phyloP scores from a whole-genome alignment of 1,140 invertebrate species.

The Lepidostoma basale region DNA sequence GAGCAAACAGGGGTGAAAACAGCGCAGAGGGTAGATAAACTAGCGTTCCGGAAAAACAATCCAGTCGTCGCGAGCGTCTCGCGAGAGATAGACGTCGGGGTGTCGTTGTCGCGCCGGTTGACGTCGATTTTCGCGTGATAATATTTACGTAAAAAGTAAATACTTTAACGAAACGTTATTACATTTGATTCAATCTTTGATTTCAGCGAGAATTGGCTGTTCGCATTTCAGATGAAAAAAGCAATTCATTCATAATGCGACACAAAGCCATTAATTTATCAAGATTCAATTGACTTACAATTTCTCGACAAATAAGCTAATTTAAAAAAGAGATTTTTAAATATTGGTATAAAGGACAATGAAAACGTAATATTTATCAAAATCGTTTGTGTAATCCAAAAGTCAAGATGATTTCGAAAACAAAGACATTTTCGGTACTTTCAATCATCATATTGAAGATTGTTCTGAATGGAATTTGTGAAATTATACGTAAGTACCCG shows the following conservation, averaged over 20 bases:
- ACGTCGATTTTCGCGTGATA: slow-evolving; percentile 8
- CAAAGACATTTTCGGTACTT: slow-evolving; percentile 16
- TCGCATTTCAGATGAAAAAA: not conserved
- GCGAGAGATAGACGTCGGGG: slow-evolving; percentile 28
- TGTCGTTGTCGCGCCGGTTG: not conserved
- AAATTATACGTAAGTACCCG: slow-evolving; percentile 37
- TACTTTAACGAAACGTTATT: not conserved
- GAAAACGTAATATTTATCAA: not conserved
- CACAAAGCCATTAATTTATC: not conserved
- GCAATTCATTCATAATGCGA: not conserved
- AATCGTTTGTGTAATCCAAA: not conserved
- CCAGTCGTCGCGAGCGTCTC: slow-evolving; percentile 42
- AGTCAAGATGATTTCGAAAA: slow-evolving; percentile 10
- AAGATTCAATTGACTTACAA: not conserved
- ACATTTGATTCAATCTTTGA: not conserved
- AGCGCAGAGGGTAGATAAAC: slow-evolving; percentile 38
- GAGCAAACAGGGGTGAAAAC: slow-evolving; percentile 15
- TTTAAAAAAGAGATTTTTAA: not conserved
- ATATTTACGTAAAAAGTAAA: slow-evolving; percentile 32
- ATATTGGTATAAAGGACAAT: not conserved
- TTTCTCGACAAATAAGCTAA: not conserved
- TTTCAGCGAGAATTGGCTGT: not conserved
- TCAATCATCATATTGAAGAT: slow-evolving; percentile 24
- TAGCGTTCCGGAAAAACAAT: slow-evolving; percentile 40
- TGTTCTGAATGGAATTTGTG: slow-evolving; percentile 33